Base-by-base conservation (phyloP, 2,113 vertebrate genomes). In the Ovis canadensis region DNA sequence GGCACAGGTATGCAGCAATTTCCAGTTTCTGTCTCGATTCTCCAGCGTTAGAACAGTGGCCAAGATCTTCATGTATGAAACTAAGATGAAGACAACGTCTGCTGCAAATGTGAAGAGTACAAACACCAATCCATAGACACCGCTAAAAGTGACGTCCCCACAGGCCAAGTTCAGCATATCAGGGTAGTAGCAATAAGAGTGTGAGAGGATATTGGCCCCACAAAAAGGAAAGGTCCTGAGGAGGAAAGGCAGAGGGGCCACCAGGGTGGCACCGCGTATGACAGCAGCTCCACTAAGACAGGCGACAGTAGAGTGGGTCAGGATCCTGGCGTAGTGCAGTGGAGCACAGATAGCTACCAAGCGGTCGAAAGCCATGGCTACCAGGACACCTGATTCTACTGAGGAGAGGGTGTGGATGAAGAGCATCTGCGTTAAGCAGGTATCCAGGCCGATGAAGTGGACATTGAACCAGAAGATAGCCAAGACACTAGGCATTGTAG, bases 81-180 rank as follows among this genome's bases (percentile, higher is more conserved):
- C 78, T 2, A 98, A 33, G 11, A 98, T 98, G 67, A 98, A 98
- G 78, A 97, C 12, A 1, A 50, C 96, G 31, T 98, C 98, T 48
- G 98, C 55, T 13, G 84, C 97, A 88, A 98, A 98, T 2, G 98
- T 98, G 60, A 97, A 96, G 4, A 98, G 71, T 1, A 98, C 97
- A 45, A 97, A 98, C 15, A 95, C 83, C 45, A 98, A 83, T 3
- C 97, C 98, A 11, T 98, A 98, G 48, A 90, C 6, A 31, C 96
- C 97, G 60, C 98, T 98, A 33, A 98, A 78, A 3, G 88, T 97
- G 12, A 96, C 77, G 7, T 98, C 98, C 2, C 95, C 96, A 45
- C 98, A 98, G 21, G 97, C 98, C 96, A 98, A 43, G 45, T 97
- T 98, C 55, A 98, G 81, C 59, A 98, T 92, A 29, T 98, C 98